Base-by-base conservation (phyloP, 2,797 vertebrate species). In the Semotilus atromaculatus region DNA sequence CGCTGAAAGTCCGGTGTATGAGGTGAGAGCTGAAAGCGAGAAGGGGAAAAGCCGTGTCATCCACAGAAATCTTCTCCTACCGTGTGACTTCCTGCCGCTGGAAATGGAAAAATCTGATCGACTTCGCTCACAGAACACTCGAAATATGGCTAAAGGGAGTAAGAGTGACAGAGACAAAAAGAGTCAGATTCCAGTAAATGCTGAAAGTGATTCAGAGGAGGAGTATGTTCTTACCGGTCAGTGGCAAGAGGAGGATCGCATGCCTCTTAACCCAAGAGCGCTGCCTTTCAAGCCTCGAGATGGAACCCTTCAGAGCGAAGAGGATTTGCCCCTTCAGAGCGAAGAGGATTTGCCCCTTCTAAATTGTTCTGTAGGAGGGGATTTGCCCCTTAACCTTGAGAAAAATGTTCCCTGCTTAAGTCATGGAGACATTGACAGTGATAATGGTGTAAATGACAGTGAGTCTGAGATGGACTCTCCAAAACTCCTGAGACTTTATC, bases 401-500 rank as follows among this genome's bases (percentile, higher is more conserved):
- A 45, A 45, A 14, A 45, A 14, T 36, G 2, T 11, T 11, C 43
- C 3, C 43, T 2, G 43, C 9, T 43, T 10, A 43, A 38, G 38
- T 40, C 38, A 40, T 40, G 38, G 38, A 2, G 45, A 48, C 45
- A 48, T 40, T 40, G 40, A 11, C 40, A 40, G 9, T 40, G 40
- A 40, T 2, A 40, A 40, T 40, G 40, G 10, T 7, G 40, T 10
- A 10, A 40, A 10, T 10, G 40, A 40, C 38, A 40, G 40, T 10
- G 40, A 40, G 40, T 80, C 2, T 43, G 21, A 43, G 21, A 43
- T n/a, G 4, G 23, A 43, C 13, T 26, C 38, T 45, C 3, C 11
- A 23, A 26, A 71, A 85, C 85, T 92, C 80, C 84, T 88, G 90
- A 86, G 89, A 90, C 13, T 74, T 89, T 67, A 89, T 90, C 64